A percentile compares a stretch with the other conserved stretches of the same genome.
Conservation (phyloP, 2,797 vertebrate genomes). For the Pempheris klunzingeri region DNA sequence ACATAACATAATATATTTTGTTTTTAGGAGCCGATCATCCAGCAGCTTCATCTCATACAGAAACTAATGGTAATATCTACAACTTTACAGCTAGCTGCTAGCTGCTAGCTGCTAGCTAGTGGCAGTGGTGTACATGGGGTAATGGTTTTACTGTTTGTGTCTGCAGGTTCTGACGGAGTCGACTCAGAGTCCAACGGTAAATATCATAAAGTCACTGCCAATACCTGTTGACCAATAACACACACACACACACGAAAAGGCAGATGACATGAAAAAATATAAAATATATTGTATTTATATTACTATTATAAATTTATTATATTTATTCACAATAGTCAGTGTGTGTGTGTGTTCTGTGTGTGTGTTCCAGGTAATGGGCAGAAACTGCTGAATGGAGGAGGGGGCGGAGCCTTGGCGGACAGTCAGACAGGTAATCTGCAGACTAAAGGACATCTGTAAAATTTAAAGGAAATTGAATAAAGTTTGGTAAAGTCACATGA, state of each 20-base stretch:
- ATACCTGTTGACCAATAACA: neutral
- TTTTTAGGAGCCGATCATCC: constrained; percentile 16
- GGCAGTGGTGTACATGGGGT: too few relatives aligned
- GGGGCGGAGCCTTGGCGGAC: constrained; percentile 36
- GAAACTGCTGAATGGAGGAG: constrained; percentile 79
- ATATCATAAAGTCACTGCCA: constrained; percentile 2
- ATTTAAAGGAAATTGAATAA: neutral
- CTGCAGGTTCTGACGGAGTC: constrained; percentile 52
- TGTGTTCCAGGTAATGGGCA: constrained; percentile 81
- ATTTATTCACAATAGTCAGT: neutral
- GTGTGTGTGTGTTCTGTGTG: neutral
- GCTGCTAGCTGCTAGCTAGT: too few relatives aligned
- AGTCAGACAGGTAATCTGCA: constrained; percentile 72
- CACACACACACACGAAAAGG: neutral
- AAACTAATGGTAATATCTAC: constrained; percentile 24
- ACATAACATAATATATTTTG: too few relatives aligned
- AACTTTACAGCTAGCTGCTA: too few relatives aligned
- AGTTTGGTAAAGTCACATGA: neutral
- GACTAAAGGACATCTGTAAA: neutral
- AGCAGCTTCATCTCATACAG: constrained; percentile 28
- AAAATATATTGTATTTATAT: too few relatives aligned
- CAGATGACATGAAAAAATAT: too few relatives aligned
- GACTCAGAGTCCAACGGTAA: constrained; percentile 78
- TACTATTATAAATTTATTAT: too few relatives aligned
- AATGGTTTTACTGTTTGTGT: too few relatives aligned